Evolutionary conservation across 2,113 vertebrate species (phyloP).

Genomic region (Crotalus tigris): DNA sequence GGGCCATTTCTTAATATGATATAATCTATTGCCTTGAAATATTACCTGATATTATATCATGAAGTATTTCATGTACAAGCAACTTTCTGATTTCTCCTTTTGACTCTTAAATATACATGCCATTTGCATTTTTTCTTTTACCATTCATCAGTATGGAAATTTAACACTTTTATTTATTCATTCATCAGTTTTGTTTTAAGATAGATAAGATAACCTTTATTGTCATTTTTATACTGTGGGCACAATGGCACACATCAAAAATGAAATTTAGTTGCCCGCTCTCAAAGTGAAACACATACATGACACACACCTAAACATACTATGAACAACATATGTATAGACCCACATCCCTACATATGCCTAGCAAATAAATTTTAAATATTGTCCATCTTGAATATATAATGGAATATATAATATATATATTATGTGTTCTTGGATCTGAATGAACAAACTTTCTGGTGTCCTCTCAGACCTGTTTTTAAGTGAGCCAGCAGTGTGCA

Average conservation of each 20-base stretch:
- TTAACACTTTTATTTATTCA: background rate
- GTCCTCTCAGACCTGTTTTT: background rate
- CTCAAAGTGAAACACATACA: too few species aligned
- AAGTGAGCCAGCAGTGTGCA: background rate
- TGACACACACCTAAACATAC: too few species aligned
- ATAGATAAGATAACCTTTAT: background rate
- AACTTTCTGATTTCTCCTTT: background rate
- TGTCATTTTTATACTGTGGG: too few species aligned
- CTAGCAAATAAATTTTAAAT: too few species aligned
- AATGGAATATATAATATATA: too few species aligned
- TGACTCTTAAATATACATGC: background rate
- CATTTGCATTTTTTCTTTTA: background rate
- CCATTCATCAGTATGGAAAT: background rate
- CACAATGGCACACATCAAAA: too few species aligned
- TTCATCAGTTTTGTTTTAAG: conserved; percentile 19
- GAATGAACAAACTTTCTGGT: too few species aligned
- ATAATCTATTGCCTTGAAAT: background rate
- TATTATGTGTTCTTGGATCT: too few species aligned
- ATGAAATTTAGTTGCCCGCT: too few species aligned
- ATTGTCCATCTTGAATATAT: too few species aligned
- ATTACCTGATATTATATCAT: background rate
- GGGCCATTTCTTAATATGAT: background rate
- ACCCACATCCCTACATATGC: too few species aligned
- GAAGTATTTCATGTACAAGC: background rate
- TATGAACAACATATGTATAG: too few species aligned